phyloP scores from a whole-genome alignment of 2,113 vertebrate species.

The Clarias magur region DNA sequence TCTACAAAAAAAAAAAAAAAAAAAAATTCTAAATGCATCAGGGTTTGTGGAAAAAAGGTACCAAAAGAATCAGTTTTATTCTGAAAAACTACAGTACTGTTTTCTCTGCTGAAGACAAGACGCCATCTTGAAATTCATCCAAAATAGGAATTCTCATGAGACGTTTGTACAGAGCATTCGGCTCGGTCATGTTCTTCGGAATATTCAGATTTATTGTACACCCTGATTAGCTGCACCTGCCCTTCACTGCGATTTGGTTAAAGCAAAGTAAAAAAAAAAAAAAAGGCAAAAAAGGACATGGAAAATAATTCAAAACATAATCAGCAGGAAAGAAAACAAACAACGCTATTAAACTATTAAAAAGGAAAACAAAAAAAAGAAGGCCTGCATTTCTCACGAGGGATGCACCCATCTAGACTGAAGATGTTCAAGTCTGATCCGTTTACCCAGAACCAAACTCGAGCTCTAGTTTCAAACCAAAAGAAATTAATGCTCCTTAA shows the following conservation, averaged over 20 bases:
- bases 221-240: background rate
- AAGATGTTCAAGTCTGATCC: background rate
- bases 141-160: background rate
- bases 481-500: background rate
- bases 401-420: background rate
- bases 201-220: background rate
- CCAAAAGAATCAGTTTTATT: background rate
- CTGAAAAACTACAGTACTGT: background rate
- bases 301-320: background rate
- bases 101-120: background rate
- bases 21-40: background rate
- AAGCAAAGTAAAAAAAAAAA: constrained; percentile 4
- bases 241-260: constrained; percentile 8
- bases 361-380: constrained; percentile 40
- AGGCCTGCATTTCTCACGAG: constrained; percentile 28
- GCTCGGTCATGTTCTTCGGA: background rate
- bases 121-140: background rate
- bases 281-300: background rate
- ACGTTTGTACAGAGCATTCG: background rate
- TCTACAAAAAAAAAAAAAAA: background rate
- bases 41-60: background rate
- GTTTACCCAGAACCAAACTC: background rate
- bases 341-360: background rate
- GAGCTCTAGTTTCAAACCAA: background rate
- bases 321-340: background rate